These are phyloP conservation scores for Hyles euphorbiae DNA, from an alignment of 1,140 invertebrate genomes.

Conservation along the genomic window DNA sequence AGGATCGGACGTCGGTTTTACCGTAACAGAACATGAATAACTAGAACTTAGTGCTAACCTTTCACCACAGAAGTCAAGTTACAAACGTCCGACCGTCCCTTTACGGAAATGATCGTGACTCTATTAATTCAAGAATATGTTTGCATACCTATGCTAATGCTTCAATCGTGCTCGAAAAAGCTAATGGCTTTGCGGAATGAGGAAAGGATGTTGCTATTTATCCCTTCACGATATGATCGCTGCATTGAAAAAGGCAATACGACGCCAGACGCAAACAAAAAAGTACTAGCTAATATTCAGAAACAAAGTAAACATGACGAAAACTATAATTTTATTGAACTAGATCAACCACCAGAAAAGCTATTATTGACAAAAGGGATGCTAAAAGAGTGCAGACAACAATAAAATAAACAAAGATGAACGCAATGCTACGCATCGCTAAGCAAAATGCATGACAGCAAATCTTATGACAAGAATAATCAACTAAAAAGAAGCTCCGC, in stretches of 20 bases:
- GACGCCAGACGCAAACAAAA: too few relatives aligned
- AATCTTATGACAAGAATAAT: constrained; percentile 2
- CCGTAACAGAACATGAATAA: constrained; percentile 10
- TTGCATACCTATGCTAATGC: constrained; percentile 14
- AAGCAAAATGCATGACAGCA: too few relatives aligned
- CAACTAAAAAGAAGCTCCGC: background rate
- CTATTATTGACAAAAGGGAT: too few relatives aligned
- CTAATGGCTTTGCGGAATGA: constrained; percentile 16
- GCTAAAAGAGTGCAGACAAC: too few relatives aligned
- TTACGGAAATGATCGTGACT: constrained; percentile 14
- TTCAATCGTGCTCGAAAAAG: constrained; percentile 15
- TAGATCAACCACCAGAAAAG: too few relatives aligned
- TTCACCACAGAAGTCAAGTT: constrained; percentile 16
- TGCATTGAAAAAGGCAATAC: too few relatives aligned
- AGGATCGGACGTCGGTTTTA: constrained; percentile 7
- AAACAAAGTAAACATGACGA: too few relatives aligned
- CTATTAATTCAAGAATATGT: constrained; percentile 8
- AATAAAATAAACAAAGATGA: too few relatives aligned
- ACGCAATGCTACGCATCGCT: too few relatives aligned
- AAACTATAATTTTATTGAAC: too few relatives aligned
- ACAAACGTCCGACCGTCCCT: constrained; percentile 1
- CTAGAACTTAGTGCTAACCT: constrained; percentile 13
- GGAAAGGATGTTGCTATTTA: constrained; percentile 15
- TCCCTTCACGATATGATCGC: too few relatives aligned
- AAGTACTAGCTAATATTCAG: too few relatives aligned